These are phyloP conservation scores for Archips xylosteana DNA, from an alignment of 2,888 invertebrate genomes.

Conservation along the genomic window DNA sequence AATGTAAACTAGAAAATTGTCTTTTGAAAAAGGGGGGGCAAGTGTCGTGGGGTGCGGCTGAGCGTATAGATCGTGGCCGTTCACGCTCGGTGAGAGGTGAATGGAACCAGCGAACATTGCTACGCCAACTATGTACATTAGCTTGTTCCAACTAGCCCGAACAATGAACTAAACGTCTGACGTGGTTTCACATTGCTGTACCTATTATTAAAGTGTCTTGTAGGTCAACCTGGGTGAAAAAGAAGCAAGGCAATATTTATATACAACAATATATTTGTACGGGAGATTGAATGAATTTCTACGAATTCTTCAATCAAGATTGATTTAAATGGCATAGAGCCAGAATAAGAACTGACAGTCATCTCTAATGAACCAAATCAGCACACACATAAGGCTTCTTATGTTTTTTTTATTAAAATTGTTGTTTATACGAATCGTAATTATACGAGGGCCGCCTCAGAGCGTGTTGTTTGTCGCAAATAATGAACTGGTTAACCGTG, in stretches of 20 bases:
- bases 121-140: conserved; percentile 75
- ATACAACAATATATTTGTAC: neutral
- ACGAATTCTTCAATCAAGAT: neutral
- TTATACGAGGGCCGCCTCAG: conserved; percentile 16
- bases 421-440: conserved; percentile 21
- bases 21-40: conserved; percentile 48
- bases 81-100: conserved; percentile 84
- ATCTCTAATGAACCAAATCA: neutral
- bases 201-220: neutral
- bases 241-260: neutral
- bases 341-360: neutral
- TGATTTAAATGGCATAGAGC: neutral
- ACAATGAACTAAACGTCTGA: conserved; percentile 81
- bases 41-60: conserved; percentile 45
- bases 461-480: conserved; percentile 38
- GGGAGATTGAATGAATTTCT: neutral
- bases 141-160: conserved; percentile 78
- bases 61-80: conserved; percentile 62
- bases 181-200: conserved; percentile 51
- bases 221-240: neutral
- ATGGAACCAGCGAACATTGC: conserved; percentile 79
- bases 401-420: conserved; percentile 8
- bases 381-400: conserved; percentile 6
- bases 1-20: conserved; percentile 41
- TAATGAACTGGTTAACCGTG: conserved; percentile 42